Evolutionary conservation across 2,888 invertebrate genomes (phyloP).

Genomic region (Notodromas monacha): DNA sequence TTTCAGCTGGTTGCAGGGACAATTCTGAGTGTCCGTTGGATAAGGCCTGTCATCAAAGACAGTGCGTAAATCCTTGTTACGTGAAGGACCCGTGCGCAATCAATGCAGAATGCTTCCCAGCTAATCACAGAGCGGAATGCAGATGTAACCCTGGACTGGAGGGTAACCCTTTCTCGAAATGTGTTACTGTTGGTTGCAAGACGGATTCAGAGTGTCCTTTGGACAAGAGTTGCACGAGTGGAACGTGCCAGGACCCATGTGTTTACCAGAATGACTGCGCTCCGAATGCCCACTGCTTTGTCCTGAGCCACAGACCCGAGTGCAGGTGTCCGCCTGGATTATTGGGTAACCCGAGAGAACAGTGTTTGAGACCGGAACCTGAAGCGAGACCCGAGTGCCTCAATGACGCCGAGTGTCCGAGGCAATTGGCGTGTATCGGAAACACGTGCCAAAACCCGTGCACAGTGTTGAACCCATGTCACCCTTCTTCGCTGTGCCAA

Average conservation of each 20-base stretch:
- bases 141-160: conserved; percentile 33
- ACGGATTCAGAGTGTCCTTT: conserved; percentile 29
- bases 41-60: conserved; percentile 41
- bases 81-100: conserved; percentile 22
- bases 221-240: conserved; percentile 38
- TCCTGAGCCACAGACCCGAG: conserved; percentile 30
- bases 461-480: conserved; percentile 12
- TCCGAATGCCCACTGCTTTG: conserved; percentile 39
- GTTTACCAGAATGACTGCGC: conserved; percentile 30
- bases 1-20: conserved; percentile 35
- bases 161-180: conserved; percentile 17
- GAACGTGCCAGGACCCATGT: conserved; percentile 53
- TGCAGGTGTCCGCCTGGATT: conserved; percentile 11
- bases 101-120: conserved; percentile 20
- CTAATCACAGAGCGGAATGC: conserved; percentile 28
- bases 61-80: conserved; percentile 23
- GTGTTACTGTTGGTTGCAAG: conserved; percentile 7
- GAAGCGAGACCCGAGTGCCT: conserved; percentile 2
- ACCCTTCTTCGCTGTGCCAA: conserved; percentile 17
- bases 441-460: conserved; percentile 15
- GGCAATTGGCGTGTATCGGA: conserved; percentile 9
- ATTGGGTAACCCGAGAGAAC: conserved; percentile 12
- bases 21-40: conserved; percentile 51
- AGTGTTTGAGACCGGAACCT: conserved; percentile 14
- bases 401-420: conserved; percentile 10